phyloP scores from a whole-genome alignment of 2,888 invertebrate genomes.

The Euzetes globulus region DNA sequence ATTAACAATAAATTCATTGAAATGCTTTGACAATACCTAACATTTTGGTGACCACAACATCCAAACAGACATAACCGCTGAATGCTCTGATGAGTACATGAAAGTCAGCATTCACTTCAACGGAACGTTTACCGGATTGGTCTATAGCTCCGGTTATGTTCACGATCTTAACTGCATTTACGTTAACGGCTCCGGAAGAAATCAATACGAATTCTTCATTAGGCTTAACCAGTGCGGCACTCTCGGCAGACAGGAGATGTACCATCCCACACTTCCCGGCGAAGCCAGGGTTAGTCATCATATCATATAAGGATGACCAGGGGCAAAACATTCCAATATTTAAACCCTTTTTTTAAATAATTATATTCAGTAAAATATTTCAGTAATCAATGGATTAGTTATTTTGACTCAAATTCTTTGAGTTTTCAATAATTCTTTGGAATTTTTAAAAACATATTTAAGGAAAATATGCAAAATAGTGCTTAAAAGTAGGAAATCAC shows the following conservation, averaged over 20 bases:
- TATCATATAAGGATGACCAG: neutral
- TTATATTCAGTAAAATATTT: neutral
- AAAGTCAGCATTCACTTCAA: slow-evolving; percentile 86
- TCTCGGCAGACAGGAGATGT: slow-evolving; percentile 58
- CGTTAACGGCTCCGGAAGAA: slow-evolving; percentile 81
- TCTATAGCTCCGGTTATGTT: slow-evolving; percentile 86
- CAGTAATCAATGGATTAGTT: no score
- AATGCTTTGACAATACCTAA: neutral
- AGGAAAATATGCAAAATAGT: no score
- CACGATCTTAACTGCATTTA: slow-evolving; percentile 92
- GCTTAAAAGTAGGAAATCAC: no score
- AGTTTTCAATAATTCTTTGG: no score
- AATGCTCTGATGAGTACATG: slow-evolving; percentile 93
- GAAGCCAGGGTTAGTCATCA: slow-evolving; percentile 39
- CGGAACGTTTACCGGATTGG: slow-evolving; percentile 76
- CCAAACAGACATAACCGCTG: slow-evolving; percentile 78
- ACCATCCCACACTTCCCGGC: slow-evolving; percentile 39
- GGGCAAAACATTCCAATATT: no score
- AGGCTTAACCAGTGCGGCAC: slow-evolving; percentile 86
- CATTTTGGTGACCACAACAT: neutral
- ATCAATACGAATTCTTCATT: slow-evolving; percentile 87
- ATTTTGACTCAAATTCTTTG: no score
- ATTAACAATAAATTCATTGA: neutral
- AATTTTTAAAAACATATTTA: no score
- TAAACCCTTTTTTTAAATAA: neutral